phyloP scores from a whole-genome alignment of 2,113 vertebrate genomes.

The Trogon melanurus region DNA sequence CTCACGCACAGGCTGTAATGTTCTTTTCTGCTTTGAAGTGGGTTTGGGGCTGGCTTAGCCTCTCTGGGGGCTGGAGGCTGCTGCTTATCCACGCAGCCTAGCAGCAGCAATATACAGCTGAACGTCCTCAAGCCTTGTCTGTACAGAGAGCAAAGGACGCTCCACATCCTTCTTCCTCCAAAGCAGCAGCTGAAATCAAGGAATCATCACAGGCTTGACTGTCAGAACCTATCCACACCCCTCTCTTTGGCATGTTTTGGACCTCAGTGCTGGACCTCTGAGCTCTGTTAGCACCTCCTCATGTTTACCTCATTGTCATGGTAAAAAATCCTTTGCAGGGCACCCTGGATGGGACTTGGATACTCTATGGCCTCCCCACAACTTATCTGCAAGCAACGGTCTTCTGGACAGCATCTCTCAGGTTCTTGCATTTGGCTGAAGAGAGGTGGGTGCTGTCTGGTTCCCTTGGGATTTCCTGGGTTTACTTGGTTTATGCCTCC shows the following conservation, averaged over 20 bases:
- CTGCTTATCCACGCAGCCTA: conserved; percentile 43
- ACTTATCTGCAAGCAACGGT: neutral
- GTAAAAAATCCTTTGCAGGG: neutral
- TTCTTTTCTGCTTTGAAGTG: conserved; percentile 57
- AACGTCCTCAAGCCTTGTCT: neutral
- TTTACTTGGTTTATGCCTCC: rapidly evolving
- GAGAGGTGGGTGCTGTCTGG: neutral
- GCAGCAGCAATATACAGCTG: conserved; percentile 30
- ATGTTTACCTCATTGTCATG: neutral
- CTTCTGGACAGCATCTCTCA: neutral
- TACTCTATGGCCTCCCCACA: neutral
- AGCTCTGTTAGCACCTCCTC: neutral
- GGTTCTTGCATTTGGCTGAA: neutral
- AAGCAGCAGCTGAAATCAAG: neutral
- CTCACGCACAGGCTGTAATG: conserved; percentile 60
- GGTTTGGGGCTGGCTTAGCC: conserved; percentile 44
- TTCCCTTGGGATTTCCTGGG: neutral
- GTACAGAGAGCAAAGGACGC: neutral
- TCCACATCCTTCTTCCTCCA: neutral
- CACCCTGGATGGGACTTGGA: neutral
- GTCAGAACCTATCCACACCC: neutral
- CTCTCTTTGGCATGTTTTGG: neutral
- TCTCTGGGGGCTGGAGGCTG: conserved; percentile 29
- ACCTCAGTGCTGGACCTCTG: rapidly evolving
- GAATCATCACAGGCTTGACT: neutral